Conservation (phyloP, 2,113 vertebrate species). For the Rhinopithecus roxellana region DNA sequence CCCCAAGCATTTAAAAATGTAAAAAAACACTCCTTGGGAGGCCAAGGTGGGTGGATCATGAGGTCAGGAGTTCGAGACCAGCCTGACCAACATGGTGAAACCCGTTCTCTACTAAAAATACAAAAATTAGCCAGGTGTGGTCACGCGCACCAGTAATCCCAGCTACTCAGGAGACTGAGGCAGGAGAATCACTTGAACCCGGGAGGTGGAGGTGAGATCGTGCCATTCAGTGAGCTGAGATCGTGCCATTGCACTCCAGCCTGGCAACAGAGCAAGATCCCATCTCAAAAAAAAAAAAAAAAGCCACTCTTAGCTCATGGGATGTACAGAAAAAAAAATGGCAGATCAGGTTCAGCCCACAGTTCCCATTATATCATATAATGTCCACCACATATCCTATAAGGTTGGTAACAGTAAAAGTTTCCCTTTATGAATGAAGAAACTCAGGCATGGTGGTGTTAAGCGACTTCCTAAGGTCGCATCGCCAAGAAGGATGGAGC, state of each 20-base stretch:
- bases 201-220: no score
- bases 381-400: fast-evolving
- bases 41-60: no score
- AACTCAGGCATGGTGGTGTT: background rate
- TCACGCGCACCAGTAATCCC: no score
- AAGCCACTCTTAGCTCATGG: background rate
- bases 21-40: background rate
- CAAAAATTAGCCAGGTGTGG: no score
- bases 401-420: background rate
- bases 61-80: no score
- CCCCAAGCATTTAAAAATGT: background rate
- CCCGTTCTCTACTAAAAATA: no score
- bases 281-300: background rate
- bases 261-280: no score
- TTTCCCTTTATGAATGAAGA: background rate
- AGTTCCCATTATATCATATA: fast-evolving
- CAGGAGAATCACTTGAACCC: no score
- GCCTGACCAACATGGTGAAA: no score
- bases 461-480: background rate
- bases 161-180: no score
- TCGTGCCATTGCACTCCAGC: no score
- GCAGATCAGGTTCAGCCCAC: background rate
- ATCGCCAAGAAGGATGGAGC: fast-evolving
- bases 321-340: background rate
- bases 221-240: no score